Evolutionary conservation across 2,888 invertebrate species (phyloP).

Genomic region (Melinopterus prodromus): DNA sequence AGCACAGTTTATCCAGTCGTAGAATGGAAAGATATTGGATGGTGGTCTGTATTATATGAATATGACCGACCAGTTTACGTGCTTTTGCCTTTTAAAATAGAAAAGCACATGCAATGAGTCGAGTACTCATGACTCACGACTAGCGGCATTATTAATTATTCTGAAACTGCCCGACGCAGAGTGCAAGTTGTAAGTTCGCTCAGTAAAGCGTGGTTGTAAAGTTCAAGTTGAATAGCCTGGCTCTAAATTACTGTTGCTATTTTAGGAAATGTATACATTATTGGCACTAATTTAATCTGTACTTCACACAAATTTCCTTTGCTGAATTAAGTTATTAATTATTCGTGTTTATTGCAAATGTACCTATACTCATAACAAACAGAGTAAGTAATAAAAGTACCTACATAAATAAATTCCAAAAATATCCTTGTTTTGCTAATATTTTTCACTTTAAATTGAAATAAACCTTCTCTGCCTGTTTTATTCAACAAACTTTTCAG

Average conservation of each 20-base stretch:
- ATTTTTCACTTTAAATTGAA: no score
- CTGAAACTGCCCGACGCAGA: conserved; percentile 20
- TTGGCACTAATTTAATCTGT: not conserved
- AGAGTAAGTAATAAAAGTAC: no score
- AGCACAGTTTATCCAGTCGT: not conserved
- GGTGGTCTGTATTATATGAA: not conserved
- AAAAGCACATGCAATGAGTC: conserved; percentile 32
- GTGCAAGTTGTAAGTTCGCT: not conserved
- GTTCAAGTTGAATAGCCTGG: conserved; percentile 12
- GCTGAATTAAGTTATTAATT: no score
- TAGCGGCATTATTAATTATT: conserved; percentile 33
- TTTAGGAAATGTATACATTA: not conserved
- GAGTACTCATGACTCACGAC: conserved; percentile 29
- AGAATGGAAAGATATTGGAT: not conserved
- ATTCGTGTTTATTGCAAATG: not conserved
- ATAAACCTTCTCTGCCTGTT: no score
- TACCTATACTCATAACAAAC: not conserved
- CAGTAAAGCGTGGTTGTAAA: not conserved
- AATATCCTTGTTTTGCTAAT: no score
- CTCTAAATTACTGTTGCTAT: not conserved
- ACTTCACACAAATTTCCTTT: not conserved
- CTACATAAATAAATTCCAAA: no score
- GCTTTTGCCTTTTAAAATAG: conserved; percentile 32
- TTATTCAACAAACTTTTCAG: not conserved
- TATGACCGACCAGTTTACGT: not conserved